Conservation (phyloP, 2,888 invertebrate species). For the Koerneria pararmatus region DNA sequence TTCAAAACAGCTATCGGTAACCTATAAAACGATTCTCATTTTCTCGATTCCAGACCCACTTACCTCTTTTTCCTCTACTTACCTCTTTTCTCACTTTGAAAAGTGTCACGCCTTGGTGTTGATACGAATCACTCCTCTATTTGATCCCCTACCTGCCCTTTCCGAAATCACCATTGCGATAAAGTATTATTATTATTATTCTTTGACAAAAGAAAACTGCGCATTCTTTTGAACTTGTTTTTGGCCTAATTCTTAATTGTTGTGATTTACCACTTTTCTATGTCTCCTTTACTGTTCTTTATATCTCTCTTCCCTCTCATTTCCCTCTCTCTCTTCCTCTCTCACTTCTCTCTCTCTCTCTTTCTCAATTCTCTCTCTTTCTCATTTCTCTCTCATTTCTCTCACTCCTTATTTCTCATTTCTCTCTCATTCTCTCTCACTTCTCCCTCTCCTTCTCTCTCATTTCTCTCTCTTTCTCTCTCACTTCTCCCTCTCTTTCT, state of each 20-base stretch:
- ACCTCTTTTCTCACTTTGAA: neutral
- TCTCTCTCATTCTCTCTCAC: neutral
- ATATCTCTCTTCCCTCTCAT: slow-evolving; percentile 9
- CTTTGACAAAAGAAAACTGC: neutral
- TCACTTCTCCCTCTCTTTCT: neutral
- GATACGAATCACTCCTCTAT: too few relatives aligned
- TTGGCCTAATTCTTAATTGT: too few relatives aligned
- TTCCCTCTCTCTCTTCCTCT: slow-evolving; percentile 18
- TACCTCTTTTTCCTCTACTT: too few relatives aligned
- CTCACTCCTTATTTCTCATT: neutral
- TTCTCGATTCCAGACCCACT: too few relatives aligned
- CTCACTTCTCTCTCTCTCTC: neutral
- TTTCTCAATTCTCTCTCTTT: neutral
- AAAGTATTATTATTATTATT: slow-evolving; percentile 8
- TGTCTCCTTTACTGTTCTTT: slow-evolving; percentile 9
- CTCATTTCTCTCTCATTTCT: neutral
- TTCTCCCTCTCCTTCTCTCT: slow-evolving; percentile 12
- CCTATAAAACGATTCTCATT: too few relatives aligned
- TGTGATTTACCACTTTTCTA: neutral
- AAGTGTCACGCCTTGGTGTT: too few relatives aligned
- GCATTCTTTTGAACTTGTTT: neutral
- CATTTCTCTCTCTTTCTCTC: neutral
- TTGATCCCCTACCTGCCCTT: too few relatives aligned
- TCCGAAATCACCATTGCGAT: too few relatives aligned
- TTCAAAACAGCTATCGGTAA: too few relatives aligned